phyloP scores from a whole-genome alignment of 2,888 invertebrate genomes.

The Lasioglossum leucozonium region DNA sequence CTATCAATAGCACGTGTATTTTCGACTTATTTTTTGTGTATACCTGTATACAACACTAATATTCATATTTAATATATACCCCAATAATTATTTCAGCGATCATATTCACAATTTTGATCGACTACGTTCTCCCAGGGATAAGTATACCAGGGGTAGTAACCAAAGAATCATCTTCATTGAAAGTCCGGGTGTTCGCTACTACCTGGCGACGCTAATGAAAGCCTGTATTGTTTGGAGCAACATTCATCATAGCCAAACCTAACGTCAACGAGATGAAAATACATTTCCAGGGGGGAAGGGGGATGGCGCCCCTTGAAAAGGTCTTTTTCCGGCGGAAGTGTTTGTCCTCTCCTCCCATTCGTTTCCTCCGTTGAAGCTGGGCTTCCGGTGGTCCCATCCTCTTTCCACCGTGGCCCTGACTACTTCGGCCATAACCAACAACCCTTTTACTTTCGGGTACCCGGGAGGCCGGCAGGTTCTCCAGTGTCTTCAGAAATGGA shows the following conservation, averaged over 20 bases:
- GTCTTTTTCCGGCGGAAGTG: conserved; percentile 51
- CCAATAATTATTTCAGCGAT: not conserved
- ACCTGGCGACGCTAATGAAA: conserved; percentile 55
- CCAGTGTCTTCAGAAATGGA: conserved; percentile 62
- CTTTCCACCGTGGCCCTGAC: conserved; percentile 17
- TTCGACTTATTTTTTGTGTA: no score
- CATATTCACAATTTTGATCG: not conserved
- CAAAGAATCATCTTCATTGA: not conserved
- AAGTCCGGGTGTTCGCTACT: not conserved
- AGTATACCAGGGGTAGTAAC: not conserved
- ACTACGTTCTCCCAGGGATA: not conserved
- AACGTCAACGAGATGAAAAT: conserved; percentile 40
- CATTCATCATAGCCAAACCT: conserved; percentile 66
- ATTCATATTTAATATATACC: not conserved
- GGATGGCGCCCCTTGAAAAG: conserved; percentile 57
- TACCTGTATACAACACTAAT: no score
- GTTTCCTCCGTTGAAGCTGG: conserved; percentile 28
- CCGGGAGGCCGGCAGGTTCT: conserved; percentile 54
- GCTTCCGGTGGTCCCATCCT: not conserved
- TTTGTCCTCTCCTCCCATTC: conserved; percentile 55
- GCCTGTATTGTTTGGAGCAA: conserved; percentile 54
- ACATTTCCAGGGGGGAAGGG: conserved; percentile 29
- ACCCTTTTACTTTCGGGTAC: conserved; percentile 69
- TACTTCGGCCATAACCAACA: conserved; percentile 60
- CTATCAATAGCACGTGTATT: no score